Conservation (phyloP, 2,113 vertebrate genomes). For the Chrysemys picta region DNA sequence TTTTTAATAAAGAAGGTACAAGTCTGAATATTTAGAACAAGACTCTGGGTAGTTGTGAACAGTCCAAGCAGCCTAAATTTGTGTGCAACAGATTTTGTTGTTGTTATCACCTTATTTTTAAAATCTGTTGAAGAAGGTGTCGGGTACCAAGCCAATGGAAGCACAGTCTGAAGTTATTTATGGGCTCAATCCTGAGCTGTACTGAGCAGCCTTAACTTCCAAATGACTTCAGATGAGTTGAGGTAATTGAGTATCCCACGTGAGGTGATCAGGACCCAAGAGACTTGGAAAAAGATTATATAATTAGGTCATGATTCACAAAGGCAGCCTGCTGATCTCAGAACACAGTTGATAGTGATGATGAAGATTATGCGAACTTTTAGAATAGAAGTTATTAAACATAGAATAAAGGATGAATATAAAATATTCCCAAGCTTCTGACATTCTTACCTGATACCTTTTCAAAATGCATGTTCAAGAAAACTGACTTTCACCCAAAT, state of each 20-base stretch:
- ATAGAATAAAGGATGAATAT: background rate
- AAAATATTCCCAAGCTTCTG: background rate
- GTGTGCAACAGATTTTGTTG: slow-evolving; percentile 65
- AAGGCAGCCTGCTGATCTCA: background rate
- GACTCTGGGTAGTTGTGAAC: slow-evolving; percentile 52
- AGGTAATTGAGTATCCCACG: background rate
- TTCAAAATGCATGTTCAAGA: background rate
- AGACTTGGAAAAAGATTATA: background rate
- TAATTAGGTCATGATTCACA: background rate
- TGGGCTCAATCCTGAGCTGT: background rate
- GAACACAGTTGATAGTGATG: background rate
- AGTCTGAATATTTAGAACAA: background rate
- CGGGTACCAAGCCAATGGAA: slow-evolving; percentile 15
- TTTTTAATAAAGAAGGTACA: background rate
- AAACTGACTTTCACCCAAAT: background rate
- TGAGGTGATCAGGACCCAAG: background rate
- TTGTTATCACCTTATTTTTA: slow-evolving; percentile 60
- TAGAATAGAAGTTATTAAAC: background rate
- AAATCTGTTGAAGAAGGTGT: slow-evolving; percentile 46
- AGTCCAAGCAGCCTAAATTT: slow-evolving; percentile 55
- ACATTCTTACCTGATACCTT: background rate
- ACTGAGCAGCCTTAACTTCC: background rate
- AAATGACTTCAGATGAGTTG: background rate
- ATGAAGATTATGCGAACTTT: background rate
- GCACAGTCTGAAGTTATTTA: background rate